A percentile compares a stretch with the other conserved stretches of the same genome.
Conservation (phyloP, 2,888 invertebrate genomes). For the Sarcophaga carnaria region DNA sequence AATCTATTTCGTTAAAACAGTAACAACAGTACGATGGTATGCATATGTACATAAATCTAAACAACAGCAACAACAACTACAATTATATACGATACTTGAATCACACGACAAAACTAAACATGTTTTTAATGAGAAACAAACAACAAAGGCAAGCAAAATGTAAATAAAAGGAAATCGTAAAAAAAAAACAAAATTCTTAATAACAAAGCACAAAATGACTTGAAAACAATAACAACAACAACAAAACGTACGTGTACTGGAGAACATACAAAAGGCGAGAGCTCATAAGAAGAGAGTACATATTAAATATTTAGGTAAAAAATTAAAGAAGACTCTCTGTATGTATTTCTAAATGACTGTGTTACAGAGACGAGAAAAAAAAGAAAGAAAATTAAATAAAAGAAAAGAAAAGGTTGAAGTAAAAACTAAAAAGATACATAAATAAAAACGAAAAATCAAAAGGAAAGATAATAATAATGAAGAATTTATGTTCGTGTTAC, state of each 20-base stretch:
- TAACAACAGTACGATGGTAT: neutral
- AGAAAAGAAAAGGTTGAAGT: conserved; percentile 6
- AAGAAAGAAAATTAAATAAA: conserved; percentile 19
- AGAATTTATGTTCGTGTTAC: conserved; percentile 32
- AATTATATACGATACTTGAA: neutral
- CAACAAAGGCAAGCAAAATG: neutral
- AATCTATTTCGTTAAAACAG: neutral
- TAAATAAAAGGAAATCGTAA: neutral
- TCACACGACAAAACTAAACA: conserved; percentile 6
- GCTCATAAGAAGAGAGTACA: no score
- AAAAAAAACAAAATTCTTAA: neutral
- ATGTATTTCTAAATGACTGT: neutral
- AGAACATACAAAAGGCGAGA: no score
- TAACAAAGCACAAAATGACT: neutral
- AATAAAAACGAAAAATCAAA: conserved; percentile 32
- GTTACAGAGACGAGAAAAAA: conserved; percentile 7
- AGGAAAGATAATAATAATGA: conserved; percentile 21
- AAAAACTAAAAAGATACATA: neutral
- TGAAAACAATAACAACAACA: no score
- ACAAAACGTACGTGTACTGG: no score
- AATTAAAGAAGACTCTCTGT: neutral
- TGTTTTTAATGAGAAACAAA: conserved; percentile 15
- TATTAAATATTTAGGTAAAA: no score
- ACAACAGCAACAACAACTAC: neutral
- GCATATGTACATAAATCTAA: neutral